These are phyloP conservation scores for Furnarius figulus DNA, from an alignment of 2,113 vertebrate species.

Conservation along the genomic window DNA sequence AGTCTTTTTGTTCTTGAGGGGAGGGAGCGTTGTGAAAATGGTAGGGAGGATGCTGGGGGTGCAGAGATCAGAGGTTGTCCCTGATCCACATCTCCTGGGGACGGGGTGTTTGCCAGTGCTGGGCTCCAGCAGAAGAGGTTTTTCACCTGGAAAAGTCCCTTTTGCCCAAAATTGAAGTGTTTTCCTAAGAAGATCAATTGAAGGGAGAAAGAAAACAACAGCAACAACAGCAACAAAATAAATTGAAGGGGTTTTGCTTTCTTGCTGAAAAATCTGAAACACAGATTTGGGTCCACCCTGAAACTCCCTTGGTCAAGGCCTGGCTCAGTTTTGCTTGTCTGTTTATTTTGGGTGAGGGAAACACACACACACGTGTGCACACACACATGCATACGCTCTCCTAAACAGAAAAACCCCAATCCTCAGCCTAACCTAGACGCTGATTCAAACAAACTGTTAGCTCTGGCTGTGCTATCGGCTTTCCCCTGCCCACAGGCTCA, in stretches of 20 bases:
- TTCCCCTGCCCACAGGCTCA: not conserved
- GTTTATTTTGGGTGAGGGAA: not conserved
- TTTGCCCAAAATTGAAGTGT: not conserved
- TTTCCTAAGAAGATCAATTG: not conserved
- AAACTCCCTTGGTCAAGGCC: not conserved
- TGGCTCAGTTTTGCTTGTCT: not conserved
- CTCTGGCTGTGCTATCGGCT: not conserved
- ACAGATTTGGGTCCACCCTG: not conserved
- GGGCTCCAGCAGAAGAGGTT: not conserved
- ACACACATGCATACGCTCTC: not conserved
- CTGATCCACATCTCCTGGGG: not conserved
- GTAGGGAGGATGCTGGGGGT: too few species aligned
- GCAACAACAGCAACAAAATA: not conserved
- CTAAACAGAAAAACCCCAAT: not conserved
- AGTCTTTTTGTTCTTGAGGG: fast-evolving
- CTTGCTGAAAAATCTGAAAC: not conserved
- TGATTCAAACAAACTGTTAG: constrained; percentile 48
- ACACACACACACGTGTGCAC: not conserved
- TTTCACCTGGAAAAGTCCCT: not conserved
- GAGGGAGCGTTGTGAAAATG: not conserved
- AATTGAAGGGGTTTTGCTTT: not conserved
- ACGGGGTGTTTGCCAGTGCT: fast-evolving
- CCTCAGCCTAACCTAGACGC: not conserved
- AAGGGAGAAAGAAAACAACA: not conserved
- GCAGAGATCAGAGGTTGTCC: not conserved